Evolutionary conservation across 2,888 invertebrate species (phyloP).

Genomic region (Globia sparganii): DNA sequence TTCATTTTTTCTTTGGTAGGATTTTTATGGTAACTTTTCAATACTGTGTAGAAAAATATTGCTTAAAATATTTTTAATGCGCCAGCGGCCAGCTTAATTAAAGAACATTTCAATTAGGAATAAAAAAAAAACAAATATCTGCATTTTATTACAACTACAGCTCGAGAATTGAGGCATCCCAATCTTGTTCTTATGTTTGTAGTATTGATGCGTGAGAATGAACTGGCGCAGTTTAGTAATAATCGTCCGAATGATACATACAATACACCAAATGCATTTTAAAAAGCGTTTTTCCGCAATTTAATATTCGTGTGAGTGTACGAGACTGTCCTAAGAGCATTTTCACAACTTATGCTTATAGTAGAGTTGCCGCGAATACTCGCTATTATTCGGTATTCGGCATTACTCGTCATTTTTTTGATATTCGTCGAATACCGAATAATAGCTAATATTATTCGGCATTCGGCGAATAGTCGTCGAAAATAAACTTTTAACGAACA

Average conservation of each 20-base stretch:
- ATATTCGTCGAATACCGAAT: too few species aligned
- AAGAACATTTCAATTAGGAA: background rate
- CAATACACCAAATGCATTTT: background rate
- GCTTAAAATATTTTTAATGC: too few species aligned
- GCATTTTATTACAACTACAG: background rate
- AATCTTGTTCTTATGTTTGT: background rate
- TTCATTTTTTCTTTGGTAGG: slow-evolving; percentile 34
- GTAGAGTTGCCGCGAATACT: too few species aligned
- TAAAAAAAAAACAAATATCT: background rate
- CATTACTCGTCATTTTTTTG: too few species aligned
- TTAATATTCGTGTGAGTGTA: background rate
- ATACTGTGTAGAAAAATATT: background rate
- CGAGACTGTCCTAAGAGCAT: background rate
- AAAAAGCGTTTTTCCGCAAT: background rate
- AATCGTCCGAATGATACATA: background rate
- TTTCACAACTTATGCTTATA: background rate
- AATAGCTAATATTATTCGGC: too few species aligned
- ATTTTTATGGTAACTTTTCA: slow-evolving; percentile 1
- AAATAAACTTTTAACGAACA: too few species aligned
- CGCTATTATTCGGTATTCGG: too few species aligned
- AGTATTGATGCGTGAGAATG: background rate
- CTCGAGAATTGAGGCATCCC: background rate
- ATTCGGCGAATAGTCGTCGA: too few species aligned
- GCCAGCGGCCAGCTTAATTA: background rate
- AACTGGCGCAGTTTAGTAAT: background rate